phyloP scores from a whole-genome alignment of 2,113 vertebrate genomes.

The Capreolus pygargus region DNA sequence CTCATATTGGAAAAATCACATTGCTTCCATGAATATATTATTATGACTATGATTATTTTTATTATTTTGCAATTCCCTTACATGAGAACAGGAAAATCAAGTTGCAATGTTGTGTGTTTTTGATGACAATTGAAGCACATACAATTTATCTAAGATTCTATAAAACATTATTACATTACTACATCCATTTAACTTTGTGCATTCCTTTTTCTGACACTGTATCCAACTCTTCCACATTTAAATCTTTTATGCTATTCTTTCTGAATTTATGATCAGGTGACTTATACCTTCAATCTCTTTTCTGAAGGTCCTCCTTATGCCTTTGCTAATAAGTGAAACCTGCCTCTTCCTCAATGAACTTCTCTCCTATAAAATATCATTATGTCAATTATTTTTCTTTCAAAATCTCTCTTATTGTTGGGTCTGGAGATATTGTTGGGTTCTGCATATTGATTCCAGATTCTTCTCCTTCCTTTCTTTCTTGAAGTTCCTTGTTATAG shows the following conservation, averaged over 20 bases:
- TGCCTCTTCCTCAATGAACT: not conserved
- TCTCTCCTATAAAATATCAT: not conserved
- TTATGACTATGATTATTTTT: not conserved
- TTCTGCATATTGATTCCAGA: not conserved
- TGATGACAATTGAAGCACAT: not conserved
- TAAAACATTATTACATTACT: not conserved
- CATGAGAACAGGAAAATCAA: not conserved
- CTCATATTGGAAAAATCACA: not conserved
- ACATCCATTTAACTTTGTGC: not conserved
- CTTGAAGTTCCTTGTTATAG: not conserved
- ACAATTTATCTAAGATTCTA: not conserved
- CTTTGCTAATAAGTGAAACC: not conserved
- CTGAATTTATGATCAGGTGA: not conserved
- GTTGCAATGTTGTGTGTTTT: not conserved
- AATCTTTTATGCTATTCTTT: not conserved
- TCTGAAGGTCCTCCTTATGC: not conserved
- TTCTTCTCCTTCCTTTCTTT: not conserved
- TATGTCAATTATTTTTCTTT: not conserved
- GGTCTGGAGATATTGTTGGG: not conserved
- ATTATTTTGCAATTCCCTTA: not conserved
- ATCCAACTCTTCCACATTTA: not conserved
- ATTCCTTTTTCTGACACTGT: not conserved
- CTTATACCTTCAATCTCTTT: not conserved
- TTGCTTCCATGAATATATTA: not conserved
- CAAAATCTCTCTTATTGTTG: not conserved